Evolutionary conservation across 2,888 invertebrate species (phyloP), one percentile per base, ranked within the genome.

Genomic region (Calameuta filiformis): DNA sequence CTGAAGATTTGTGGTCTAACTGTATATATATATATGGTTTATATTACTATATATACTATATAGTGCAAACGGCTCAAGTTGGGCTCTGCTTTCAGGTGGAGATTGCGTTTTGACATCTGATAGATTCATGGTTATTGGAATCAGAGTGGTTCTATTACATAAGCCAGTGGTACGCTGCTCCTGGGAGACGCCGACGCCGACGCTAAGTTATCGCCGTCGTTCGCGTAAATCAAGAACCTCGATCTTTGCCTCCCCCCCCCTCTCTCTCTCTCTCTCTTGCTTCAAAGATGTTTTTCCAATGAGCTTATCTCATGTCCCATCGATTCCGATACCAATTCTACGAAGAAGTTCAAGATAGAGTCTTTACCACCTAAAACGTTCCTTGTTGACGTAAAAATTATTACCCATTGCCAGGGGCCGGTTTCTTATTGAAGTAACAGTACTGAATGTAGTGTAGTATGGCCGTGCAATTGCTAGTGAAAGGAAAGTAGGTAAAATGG

Each of bases 61-160:
- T 92, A 92, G 92, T 23, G 23, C 23, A 56, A 56, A 92, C 92
- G 92, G 91, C 89, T 56, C 56, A 56, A 56, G 56, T 9, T 23
- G 23, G 56, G 87, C 89, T 90, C 90, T 88, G 92, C 92, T 91
- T 89, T 92, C 92, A 92, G 92, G 92, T 92, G 92, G 91, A 94
- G 94, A 94, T 94, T 94, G 94, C 93, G 93, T 94, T 94, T 94
- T 94, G 95, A 95, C 94, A 93, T 93, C 93, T 95, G 95, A 95
- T 95, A 94, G 95, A 95, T 95, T 95, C 95, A 95, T 95, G 95
- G 95, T 94, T 95, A 95, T 95, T 94, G 95, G 94, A 94, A 94
- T 94, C 93, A 93, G 93, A 90, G 89, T 85, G 88, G 89, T 88
- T 86, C 88, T 83, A 84, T 87, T 85, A 85, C 85, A 83, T 83